A percentile compares a stretch with the other conserved stretches of the same genome.
These are phyloP conservation scores for Leptopilina syphax DNA, from an alignment of 2,888 invertebrate species.

Conservation along the genomic window DNA sequence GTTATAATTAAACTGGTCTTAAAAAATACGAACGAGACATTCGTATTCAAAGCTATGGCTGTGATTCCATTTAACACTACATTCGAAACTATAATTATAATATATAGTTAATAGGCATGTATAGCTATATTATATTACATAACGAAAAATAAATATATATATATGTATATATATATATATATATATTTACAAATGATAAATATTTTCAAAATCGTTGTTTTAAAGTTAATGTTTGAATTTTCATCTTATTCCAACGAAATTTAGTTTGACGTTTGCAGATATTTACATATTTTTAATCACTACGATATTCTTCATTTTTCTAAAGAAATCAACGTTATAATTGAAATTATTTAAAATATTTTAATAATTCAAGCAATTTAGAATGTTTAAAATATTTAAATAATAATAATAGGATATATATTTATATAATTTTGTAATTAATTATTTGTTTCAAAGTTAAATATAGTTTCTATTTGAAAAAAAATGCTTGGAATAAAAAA, in stretches of 20 bases:
- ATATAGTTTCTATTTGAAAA: too few species aligned
- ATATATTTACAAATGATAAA: slow-evolving; percentile 57
- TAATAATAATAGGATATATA: too few species aligned
- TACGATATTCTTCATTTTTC: background rate
- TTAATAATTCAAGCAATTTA: too few species aligned
- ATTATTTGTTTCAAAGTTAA: too few species aligned
- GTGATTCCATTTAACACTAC: slow-evolving; percentile 71
- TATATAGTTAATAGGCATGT: slow-evolving; percentile 62
- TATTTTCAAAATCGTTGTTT: slow-evolving; percentile 65
- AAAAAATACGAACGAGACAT: slow-evolving; percentile 72
- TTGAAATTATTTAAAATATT: too few species aligned
- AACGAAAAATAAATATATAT: slow-evolving; percentile 40
- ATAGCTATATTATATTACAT: slow-evolving; percentile 52
- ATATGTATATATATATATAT: slow-evolving; percentile 52
- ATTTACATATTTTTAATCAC: slow-evolving; percentile 2
- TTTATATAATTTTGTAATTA: too few species aligned
- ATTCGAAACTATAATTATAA: slow-evolving; percentile 62
- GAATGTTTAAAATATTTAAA: too few species aligned
- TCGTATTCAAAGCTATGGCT: slow-evolving; percentile 74
- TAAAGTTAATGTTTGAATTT: slow-evolving; percentile 39
- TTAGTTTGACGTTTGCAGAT: background rate
- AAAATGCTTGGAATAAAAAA: too few species aligned
- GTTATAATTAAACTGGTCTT: slow-evolving; percentile 72
- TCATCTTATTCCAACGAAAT: slow-evolving; percentile 34
- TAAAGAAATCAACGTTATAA: background rate